Conservation (phyloP, 2,797 vertebrate genomes). For the Myripristis jacobus region DNA sequence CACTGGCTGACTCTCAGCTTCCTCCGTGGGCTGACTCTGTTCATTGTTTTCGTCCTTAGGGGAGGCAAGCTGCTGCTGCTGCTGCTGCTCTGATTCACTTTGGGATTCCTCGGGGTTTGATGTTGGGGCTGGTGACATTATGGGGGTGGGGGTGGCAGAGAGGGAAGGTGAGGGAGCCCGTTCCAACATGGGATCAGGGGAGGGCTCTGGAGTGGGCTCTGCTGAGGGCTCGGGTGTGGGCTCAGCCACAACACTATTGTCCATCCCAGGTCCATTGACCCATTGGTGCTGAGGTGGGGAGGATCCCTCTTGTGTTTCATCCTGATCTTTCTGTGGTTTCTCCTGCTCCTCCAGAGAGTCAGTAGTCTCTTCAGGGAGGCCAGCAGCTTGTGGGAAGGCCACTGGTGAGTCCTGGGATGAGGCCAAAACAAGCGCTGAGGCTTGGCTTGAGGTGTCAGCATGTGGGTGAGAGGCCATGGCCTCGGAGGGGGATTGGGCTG, state of each 20-base stretch:
- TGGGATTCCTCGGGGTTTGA: constrained; percentile 40
- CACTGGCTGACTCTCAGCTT: constrained; percentile 97
- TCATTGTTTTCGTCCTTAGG: constrained; percentile 91
- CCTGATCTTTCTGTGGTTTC: constrained; percentile 81
- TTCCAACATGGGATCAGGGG: constrained; percentile 45
- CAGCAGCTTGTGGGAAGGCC: constrained; percentile 75
- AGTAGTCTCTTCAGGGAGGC: constrained; percentile 85
- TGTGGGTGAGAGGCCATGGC: constrained; percentile 47
- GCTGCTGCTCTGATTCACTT: constrained; percentile 62
- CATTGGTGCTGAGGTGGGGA: constrained; percentile 78
- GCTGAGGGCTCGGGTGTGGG: constrained; percentile 63
- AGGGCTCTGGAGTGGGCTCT: constrained; percentile 53
- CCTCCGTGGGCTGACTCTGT: constrained; percentile 94
- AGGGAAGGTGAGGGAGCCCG: constrained; percentile 30
- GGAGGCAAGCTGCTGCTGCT: constrained; percentile 77
- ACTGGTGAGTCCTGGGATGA: constrained; percentile 69
- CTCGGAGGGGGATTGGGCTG: constrained; percentile 37
- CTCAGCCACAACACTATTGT: constrained; percentile 82
- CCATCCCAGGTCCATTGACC: constrained; percentile 89
- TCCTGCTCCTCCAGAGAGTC: constrained; percentile 81
- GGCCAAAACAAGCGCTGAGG: constrained; percentile 25
- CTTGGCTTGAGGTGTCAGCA: constrained; percentile 40
- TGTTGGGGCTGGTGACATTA: constrained; percentile 8
- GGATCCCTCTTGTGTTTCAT: constrained; percentile 69
- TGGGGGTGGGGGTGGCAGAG: constrained; percentile 11